phyloP scores from a whole-genome alignment of 1,140 invertebrate genomes.

The Popillia japonica region DNA sequence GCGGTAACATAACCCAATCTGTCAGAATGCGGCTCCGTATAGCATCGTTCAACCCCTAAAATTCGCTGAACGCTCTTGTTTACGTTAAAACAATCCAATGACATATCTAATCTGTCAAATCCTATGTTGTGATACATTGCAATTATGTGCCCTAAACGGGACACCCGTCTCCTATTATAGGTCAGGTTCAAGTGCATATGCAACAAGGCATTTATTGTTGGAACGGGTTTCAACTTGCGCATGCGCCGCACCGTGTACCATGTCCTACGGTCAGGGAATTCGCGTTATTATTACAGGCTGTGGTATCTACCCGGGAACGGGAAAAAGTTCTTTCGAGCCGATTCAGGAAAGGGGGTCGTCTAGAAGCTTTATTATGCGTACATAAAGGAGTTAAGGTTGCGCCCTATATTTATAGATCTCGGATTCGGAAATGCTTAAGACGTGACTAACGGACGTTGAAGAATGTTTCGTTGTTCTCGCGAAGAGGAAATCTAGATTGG shows the following conservation, averaged over 20 bases:
- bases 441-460: no score
- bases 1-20: slow-evolving; percentile 45
- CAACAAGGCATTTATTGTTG: slow-evolving; percentile 51
- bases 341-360: not conserved
- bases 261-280: slow-evolving; percentile 36
- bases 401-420: no score
- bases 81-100: not conserved
- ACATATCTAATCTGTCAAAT: not conserved
- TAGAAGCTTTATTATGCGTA: no score
- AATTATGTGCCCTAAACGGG: not conserved
- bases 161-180: slow-evolving; percentile 51
- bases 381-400: no score
- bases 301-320: no score
- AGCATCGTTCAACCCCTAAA: not conserved
- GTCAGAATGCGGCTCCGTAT: not conserved
- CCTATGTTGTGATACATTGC: not conserved
- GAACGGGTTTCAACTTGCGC: slow-evolving; percentile 43
- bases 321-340: no score
- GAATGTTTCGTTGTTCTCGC: not conserved
- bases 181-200: slow-evolving; percentile 60
- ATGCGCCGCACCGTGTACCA: slow-evolving; percentile 39
- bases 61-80: not conserved
- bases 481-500: slow-evolving; percentile 11
- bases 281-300: not conserved
- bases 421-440: no score